Conservation (phyloP, 1,140 invertebrate species). For the Telenomus remus region DNA sequence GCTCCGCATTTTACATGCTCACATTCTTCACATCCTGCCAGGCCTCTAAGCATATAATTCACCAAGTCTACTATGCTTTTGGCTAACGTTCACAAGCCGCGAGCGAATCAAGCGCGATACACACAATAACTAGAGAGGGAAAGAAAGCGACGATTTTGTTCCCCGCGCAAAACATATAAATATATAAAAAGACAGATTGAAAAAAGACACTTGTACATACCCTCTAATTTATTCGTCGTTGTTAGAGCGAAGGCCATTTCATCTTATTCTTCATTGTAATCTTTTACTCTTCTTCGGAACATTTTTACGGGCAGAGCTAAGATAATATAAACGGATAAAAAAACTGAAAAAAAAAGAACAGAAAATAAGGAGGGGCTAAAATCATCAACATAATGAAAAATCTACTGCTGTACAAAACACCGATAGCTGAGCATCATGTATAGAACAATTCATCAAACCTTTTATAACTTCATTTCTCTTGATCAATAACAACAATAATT, state of each 20-base stretch:
- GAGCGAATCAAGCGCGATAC: slow-evolving; percentile 18
- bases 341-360: slow-evolving; percentile 18
- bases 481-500: slow-evolving; percentile 15
- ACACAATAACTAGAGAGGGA: not conserved
- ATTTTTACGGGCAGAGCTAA: slow-evolving; percentile 41
- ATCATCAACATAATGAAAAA: slow-evolving; percentile 1
- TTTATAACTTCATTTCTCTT: slow-evolving; percentile 12
- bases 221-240: slow-evolving; percentile 58
- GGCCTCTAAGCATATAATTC: slow-evolving; percentile 69
- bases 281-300: slow-evolving; percentile 39
- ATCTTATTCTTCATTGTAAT: slow-evolving; percentile 45
- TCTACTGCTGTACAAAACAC: slow-evolving; percentile 35
- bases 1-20: slow-evolving; percentile 67
- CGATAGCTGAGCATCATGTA: slow-evolving; percentile 40
- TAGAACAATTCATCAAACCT: slow-evolving; percentile 22
- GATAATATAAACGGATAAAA: slow-evolving; percentile 10
- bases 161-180: slow-evolving; percentile 18
- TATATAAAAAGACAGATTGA: slow-evolving; percentile 13
- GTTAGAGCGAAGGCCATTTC: slow-evolving; percentile 51
- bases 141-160: slow-evolving; percentile 12
- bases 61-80: slow-evolving; percentile 67
- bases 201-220: slow-evolving; percentile 49
- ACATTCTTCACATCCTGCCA: slow-evolving; percentile 68
- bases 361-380: slow-evolving; percentile 1
- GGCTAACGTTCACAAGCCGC: slow-evolving; percentile 51